A percentile compares a stretch with the other conserved stretches of the same genome.
Conservation (phyloP, 23 tunicate genomes). For the Ascidia mentula region DNA sequence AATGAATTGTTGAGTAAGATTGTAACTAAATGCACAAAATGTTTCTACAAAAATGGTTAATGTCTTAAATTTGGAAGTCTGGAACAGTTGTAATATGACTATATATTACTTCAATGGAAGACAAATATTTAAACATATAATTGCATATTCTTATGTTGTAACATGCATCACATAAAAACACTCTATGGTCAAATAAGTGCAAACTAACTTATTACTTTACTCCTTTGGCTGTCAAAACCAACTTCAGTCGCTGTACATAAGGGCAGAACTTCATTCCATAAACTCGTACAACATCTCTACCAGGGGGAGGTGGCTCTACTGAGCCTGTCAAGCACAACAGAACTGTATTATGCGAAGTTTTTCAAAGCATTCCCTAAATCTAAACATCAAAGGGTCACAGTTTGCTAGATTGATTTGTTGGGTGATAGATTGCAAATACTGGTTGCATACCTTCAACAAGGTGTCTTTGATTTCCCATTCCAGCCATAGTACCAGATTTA, state of each 20-base stretch:
- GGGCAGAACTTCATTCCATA: slow-evolving; percentile 54
- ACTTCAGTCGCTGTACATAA: slow-evolving; percentile 17
- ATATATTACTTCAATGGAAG: no score
- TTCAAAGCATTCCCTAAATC: no score
- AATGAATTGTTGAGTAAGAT: no score
- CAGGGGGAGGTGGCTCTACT: not conserved
- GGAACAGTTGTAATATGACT: no score
- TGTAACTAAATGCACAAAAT: no score
- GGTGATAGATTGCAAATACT: not conserved
- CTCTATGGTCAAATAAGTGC: not conserved
- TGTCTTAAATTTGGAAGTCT: no score
- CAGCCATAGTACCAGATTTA: no score
- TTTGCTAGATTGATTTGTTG: not conserved
- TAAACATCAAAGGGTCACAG: no score
- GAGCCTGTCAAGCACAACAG: not conserved
- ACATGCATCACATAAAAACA: no score
- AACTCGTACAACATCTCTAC: slow-evolving; percentile 8
- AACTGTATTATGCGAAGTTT: not conserved
- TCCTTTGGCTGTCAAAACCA: slow-evolving; percentile 28
- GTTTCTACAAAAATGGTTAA: no score
- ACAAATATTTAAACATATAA: no score
- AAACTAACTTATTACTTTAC: slow-evolving; percentile 25
- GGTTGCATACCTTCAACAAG: not conserved
- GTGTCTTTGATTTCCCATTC: not conserved
- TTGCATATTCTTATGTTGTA: not conserved